These are phyloP conservation scores for Xenentodon cancila DNA, from an alignment of 2,797 vertebrate species.

Conservation along the genomic window DNA sequence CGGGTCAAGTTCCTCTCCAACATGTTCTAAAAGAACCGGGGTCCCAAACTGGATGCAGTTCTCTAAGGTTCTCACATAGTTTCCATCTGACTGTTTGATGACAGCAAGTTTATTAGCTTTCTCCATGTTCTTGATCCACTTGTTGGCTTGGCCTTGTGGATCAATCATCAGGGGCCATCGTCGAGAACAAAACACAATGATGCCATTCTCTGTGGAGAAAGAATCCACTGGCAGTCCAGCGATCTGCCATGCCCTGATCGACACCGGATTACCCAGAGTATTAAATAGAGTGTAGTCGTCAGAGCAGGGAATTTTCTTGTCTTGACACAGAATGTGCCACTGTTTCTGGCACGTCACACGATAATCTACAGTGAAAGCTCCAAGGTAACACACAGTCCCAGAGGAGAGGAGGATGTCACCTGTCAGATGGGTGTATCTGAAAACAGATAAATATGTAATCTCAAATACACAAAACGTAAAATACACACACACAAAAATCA, in stretches of 20 bases:
- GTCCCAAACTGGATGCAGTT: constrained; percentile 91
- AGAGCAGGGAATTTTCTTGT: constrained; percentile 87
- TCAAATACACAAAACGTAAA: constrained; percentile 8
- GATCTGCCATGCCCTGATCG: constrained; percentile 92
- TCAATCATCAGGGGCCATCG: constrained; percentile 96
- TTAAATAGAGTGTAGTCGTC: constrained; percentile 87
- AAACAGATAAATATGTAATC: constrained; percentile 58
- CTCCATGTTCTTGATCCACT: constrained; percentile 97
- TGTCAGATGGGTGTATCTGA: constrained; percentile 86
- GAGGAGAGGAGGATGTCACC: constrained; percentile 93
- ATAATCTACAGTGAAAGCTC: constrained; percentile 93
- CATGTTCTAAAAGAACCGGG: constrained; percentile 90
- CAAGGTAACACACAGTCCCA: constrained; percentile 90
- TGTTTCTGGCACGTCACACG: constrained; percentile 83
- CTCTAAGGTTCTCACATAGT: constrained; percentile 89
- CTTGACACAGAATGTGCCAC: constrained; percentile 86
- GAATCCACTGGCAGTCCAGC: constrained; percentile 92
- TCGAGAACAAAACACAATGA: constrained; percentile 93
- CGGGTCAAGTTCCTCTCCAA: constrained; percentile 92
- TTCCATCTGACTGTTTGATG: constrained; percentile 89
- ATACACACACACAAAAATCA: too few relatives aligned
- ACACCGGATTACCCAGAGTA: constrained; percentile 89
- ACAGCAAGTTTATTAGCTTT: constrained; percentile 87
- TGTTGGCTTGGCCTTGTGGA: constrained; percentile 95
- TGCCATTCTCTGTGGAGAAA: constrained; percentile 93